A percentile compares a stretch with the other conserved stretches of the same genome.
phyloP scores from a whole-genome alignment of 2,113 vertebrate genomes.

The Corythoichthys haematopterus region DNA sequence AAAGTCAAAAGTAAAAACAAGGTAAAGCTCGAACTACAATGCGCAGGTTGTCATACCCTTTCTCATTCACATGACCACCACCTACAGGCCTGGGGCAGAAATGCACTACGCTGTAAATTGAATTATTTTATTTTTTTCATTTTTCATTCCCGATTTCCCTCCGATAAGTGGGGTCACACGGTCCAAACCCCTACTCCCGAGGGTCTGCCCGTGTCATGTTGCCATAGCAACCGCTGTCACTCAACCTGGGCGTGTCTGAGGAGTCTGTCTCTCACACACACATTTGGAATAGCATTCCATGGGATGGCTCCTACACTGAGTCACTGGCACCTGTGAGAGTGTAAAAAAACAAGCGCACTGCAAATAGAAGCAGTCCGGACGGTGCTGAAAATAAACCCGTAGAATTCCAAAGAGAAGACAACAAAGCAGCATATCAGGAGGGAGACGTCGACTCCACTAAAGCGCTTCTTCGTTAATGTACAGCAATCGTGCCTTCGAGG shows the following conservation, averaged over 20 bases:
- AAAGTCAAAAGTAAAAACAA: no score
- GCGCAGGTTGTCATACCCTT: not conserved
- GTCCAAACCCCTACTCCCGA: constrained; percentile 45
- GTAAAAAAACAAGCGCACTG: constrained; percentile 19
- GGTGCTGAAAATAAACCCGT: constrained; percentile 55
- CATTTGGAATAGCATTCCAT: constrained; percentile 48
- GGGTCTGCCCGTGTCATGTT: constrained; percentile 53
- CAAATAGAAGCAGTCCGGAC: constrained; percentile 46
- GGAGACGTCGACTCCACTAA: constrained; percentile 22
- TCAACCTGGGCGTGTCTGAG: constrained; percentile 49
- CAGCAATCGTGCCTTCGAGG: not conserved
- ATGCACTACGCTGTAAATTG: not conserved
- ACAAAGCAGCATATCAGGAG: constrained; percentile 25
- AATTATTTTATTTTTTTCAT: not conserved
- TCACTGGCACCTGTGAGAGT: constrained; percentile 52
- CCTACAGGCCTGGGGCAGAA: constrained; percentile 1
- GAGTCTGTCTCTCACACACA: constrained; percentile 19
- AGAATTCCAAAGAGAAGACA: constrained; percentile 41
- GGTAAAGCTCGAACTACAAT: no score
- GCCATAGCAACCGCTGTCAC: constrained; percentile 62
- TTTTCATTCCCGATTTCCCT: not conserved
- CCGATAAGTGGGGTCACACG: no score
- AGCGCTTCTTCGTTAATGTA: not conserved
- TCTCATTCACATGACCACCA: not conserved
- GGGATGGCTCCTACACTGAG: constrained; percentile 25